Conservation (phyloP, 1,140 invertebrate species). For the Oryzaephilus surinamensis region DNA sequence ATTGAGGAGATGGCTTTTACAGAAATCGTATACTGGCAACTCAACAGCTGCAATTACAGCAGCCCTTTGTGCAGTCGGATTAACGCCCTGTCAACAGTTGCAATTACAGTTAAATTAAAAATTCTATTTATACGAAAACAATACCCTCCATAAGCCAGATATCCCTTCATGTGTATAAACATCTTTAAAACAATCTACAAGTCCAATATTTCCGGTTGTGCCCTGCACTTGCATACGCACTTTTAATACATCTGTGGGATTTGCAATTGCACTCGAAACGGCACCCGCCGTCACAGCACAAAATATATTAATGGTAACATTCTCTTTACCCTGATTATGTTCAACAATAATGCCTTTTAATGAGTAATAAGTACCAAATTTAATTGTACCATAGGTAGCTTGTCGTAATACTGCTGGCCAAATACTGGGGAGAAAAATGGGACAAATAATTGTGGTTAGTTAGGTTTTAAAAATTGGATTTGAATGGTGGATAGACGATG, state of each 20-base stretch:
- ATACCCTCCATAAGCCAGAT: constrained; percentile 77
- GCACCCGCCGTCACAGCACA: constrained; percentile 79
- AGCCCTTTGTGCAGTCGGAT: constrained; percentile 82
- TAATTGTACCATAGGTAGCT: constrained; percentile 92
- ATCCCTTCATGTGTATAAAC: constrained; percentile 73
- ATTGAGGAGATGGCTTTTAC: constrained; percentile 66
- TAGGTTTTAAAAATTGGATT: background rate
- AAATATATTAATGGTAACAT: constrained; percentile 67
- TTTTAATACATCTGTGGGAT: constrained; percentile 97
- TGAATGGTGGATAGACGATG: background rate
- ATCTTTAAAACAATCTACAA: constrained; percentile 66
- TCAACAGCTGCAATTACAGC: constrained; percentile 88
- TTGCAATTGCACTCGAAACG: constrained; percentile 88
- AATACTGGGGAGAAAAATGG: constrained; percentile 52
- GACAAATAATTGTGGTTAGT: background rate
- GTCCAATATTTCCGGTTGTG: constrained; percentile 40
- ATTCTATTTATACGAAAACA: constrained; percentile 4
- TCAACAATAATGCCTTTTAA: constrained; percentile 61
- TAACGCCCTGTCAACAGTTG: constrained; percentile 66
- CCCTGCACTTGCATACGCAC: constrained; percentile 81
- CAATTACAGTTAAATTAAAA: too few relatives aligned
- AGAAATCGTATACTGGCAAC: constrained; percentile 86
- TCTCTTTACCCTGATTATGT: constrained; percentile 53
- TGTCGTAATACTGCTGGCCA: constrained; percentile 84
- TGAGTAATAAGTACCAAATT: constrained; percentile 92